A percentile compares a stretch with the other conserved stretches of the same genome.
Evolutionary conservation across 2,888 invertebrate genomes (phyloP).

Genomic region (Stenchaetothrips biformis): DNA sequence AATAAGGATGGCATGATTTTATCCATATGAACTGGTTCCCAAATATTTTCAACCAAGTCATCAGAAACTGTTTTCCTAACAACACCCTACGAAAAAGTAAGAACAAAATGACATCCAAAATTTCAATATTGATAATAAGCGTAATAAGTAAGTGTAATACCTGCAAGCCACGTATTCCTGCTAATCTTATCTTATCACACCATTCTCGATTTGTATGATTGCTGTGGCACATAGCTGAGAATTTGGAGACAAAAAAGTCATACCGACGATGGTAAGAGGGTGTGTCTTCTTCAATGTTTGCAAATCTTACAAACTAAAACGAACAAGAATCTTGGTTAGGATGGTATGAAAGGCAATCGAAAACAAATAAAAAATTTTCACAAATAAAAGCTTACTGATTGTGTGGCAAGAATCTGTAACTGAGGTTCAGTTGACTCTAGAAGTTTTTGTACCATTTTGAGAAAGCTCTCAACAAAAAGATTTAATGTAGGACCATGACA

Average conservation of each 20-base stretch:
- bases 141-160: conserved; percentile 44
- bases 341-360: background rate
- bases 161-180: conserved; percentile 88
- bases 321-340: conserved; percentile 37
- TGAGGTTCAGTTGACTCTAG: conserved; percentile 92
- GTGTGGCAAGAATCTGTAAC: conserved; percentile 90
- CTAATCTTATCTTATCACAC: conserved; percentile 80
- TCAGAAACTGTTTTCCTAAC: conserved; percentile 97
- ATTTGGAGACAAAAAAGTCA: conserved; percentile 98
- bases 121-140: background rate
- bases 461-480: conserved; percentile 95
- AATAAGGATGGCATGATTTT: conserved; percentile 97
- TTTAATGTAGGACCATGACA: conserved; percentile 97
- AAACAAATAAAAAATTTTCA: conserved; percentile 18
- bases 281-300: conserved; percentile 98
- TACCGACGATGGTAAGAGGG: conserved; percentile 98
- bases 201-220: conserved; percentile 65
- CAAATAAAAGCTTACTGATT: conserved; percentile 66
- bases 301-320: conserved; percentile 91
- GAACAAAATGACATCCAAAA: background rate
- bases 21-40: conserved; percentile 98
- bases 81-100: conserved; percentile 64
- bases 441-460: conserved; percentile 96
- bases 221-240: conserved; percentile 97
- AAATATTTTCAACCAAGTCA: conserved; percentile 97